Conservation (phyloP, 37 sponge, comb jelly and placozoan genomes). For the Oopsacas minuta region DNA sequence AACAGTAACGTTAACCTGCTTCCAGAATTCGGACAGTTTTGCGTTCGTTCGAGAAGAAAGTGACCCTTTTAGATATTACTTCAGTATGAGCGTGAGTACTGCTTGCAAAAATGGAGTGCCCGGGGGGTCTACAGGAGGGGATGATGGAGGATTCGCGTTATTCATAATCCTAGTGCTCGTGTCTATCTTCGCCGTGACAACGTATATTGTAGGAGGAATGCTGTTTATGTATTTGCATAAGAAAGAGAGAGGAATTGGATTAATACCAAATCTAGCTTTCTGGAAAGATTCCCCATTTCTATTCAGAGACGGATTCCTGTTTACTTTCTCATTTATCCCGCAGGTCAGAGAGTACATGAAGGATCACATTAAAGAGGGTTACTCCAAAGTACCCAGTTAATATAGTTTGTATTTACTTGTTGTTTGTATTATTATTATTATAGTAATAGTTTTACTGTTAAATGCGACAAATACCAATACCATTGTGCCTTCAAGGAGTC, state of each 20-base stretch:
- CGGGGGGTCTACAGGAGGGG: background rate
- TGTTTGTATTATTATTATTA: background rate
- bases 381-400: background rate
- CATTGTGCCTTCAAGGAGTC: too few relatives aligned
- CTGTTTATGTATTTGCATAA: conserved; percentile 29
- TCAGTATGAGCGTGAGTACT: background rate
- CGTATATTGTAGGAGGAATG: conserved; percentile 47
- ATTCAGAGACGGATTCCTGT: conserved; percentile 30
- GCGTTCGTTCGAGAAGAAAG: background rate
- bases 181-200: background rate
- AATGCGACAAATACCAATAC: too few relatives aligned
- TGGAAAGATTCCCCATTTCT: conserved; percentile 59
- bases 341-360: background rate
- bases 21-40: background rate
- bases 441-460: too few relatives aligned
- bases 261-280: conserved; percentile 48
- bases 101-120: background rate
- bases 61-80: background rate
- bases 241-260: conserved; percentile 47
- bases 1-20: background rate
- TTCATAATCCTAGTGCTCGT: background rate
- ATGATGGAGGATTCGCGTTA: too few relatives aligned
- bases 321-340: background rate
- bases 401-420: background rate
- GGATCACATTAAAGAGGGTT: too few relatives aligned